Percentiles rank a stretch among this genome's conserved stretches.
phyloP scores from a whole-genome alignment of 2,888 invertebrate genomes.

The Eupelmus urozonus region DNA sequence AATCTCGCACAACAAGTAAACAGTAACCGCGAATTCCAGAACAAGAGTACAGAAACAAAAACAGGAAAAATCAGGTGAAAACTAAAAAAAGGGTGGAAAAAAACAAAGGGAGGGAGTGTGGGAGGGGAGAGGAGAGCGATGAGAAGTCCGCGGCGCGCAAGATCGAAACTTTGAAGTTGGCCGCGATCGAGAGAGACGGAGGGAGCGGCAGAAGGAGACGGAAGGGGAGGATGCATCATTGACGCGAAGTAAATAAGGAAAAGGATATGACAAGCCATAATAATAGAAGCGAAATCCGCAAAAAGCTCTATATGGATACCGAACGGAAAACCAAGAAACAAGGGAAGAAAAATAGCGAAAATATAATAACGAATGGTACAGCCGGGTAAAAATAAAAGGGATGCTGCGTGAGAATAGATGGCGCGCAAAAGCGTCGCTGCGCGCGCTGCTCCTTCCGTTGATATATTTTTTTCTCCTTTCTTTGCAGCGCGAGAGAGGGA shows the following conservation, averaged over 20 bases:
- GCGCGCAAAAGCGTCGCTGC: conserved; percentile 36
- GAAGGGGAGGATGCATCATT: not conserved
- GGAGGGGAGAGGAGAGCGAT: not conserved
- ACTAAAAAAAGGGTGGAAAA: conserved; percentile 22
- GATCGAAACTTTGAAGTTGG: conserved; percentile 51
- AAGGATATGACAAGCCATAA: not conserved
- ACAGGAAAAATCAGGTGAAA: conserved; percentile 5
- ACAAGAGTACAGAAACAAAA: not conserved
- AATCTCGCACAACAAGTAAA: not conserved
- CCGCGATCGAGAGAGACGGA: conserved; percentile 30
- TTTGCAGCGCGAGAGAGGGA: not conserved
- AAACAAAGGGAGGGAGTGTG: conserved; percentile 2
- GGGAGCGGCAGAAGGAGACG: not conserved
- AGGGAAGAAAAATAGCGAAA: not conserved
- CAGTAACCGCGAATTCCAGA: too few species aligned
- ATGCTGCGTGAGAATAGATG: conserved; percentile 52
- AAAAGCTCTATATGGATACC: not conserved
- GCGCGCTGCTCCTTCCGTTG: conserved; percentile 26
- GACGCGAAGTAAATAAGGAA: not conserved
- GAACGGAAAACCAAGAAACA: not conserved
- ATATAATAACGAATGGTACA: conserved; percentile 3
- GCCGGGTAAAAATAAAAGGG: conserved; percentile 18
- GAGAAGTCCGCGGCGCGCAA: not conserved
- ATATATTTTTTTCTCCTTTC: not conserved
- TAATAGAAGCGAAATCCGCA: not conserved